Percentiles rank a stretch among this genome's conserved stretches.
Conservation (phyloP, 2,888 invertebrate genomes). For the Drosophila histrio region DNA sequence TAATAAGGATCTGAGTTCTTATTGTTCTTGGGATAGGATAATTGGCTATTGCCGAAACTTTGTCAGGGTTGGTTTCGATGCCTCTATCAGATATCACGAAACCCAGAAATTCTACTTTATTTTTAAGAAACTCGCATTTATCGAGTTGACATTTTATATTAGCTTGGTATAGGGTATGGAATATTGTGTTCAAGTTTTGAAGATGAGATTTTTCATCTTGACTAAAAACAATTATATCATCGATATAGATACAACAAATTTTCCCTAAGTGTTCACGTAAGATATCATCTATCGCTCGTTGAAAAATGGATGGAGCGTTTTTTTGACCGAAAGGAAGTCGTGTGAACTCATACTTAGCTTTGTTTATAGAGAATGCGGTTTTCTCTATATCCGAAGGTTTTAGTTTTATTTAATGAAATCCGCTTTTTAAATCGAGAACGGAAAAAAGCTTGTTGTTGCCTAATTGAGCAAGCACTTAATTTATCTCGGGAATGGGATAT, state of each 20-base stretch:
- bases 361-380: not conserved
- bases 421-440: not conserved
- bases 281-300: not conserved
- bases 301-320: conserved; percentile 17
- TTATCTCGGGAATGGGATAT: conserved; percentile 13
- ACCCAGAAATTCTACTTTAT: not conserved
- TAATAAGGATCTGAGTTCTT: not conserved
- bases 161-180: not conserved
- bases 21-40: conserved; percentile 5
- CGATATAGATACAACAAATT: not conserved
- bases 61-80: conserved; percentile 26
- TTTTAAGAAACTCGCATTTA: conserved; percentile 4
- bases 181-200: not conserved
- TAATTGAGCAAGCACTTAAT: conserved; percentile 15
- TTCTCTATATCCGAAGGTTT: not conserved
- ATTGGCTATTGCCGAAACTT: conserved; percentile 1
- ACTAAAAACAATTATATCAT: conserved; percentile 4
- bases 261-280: not conserved
- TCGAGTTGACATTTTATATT: not conserved
- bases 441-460: conserved; percentile 8
- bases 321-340: conserved; percentile 20
- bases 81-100: not conserved
- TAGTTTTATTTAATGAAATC: not conserved
- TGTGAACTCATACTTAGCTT: conserved; percentile 10
- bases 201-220: not conserved